Evolutionary conservation across 2,888 invertebrate genomes (phyloP), one percentile per base, ranked within the genome.

Genomic region (Nesidiocoris tenuis): DNA sequence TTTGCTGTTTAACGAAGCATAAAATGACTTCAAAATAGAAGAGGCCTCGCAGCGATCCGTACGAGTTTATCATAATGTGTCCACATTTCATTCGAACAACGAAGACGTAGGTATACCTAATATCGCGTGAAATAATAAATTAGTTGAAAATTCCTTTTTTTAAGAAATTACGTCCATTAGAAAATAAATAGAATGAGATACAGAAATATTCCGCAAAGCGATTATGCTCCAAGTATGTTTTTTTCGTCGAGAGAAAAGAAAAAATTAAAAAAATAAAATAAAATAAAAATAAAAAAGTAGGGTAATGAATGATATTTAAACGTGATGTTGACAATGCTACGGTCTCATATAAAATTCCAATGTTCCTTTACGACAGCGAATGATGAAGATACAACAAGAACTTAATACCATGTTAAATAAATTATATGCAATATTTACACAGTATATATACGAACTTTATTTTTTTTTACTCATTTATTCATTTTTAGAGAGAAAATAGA

Each of bases 1-100:
- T 39, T 77, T 77, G 77, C 78, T 78, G 55, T 77, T 78, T 75
- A 78, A 61, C 75, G 77, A 61, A 78, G 77, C 78, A 78, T 77
- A 78, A 78, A 55, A 65, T 78, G 76, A 76, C 77, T 78, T 61
- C 70, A 71, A 77, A n/a, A 77, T 74, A 78, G 61, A 76, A 77
- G 59, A 75, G 76, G 61, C 78, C 78, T 76, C 71, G 64, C 74
- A 25, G 25, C 22, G 59, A 64, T 74, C 65, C 74, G 74, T 74
- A n/a, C 65, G 74, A 72, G 64, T 64, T 55, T 56, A 1, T 19
- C 59, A 57, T 61, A 68, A 39, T 39, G 12, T 54, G 75, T 65
- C 61, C 61, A 75, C 59, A 65, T 66, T 59, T 75, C 67, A 70
- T 65, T 39, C 65, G 25, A 66, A 70, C 5, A 57, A 9, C 1